phyloP scores from a whole-genome alignment of 2,797 vertebrate species.

The Ambastaia sidthimunki region DNA sequence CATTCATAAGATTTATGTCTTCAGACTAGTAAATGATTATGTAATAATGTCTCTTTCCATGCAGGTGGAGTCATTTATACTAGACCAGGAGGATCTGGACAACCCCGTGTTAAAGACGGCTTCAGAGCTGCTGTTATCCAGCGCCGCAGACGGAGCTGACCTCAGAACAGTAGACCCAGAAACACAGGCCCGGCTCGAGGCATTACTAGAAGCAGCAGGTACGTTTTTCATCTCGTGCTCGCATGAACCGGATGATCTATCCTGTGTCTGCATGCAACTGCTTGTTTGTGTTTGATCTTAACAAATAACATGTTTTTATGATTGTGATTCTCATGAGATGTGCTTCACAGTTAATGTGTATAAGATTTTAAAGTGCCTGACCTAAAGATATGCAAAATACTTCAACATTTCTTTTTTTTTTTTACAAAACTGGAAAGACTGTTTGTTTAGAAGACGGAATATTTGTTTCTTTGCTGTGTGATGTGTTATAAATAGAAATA shows the following conservation, averaged over 20 bases:
- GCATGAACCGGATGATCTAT: constrained; percentile 26
- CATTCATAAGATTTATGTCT: neutral
- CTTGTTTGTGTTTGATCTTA: neutral
- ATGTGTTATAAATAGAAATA: neutral
- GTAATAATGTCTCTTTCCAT: constrained; percentile 9
- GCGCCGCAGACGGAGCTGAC: constrained; percentile 93
- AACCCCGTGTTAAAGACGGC: constrained; percentile 99
- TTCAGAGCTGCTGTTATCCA: constrained; percentile 95
- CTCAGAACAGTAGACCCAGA: constrained; percentile 98
- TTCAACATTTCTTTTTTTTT: neutral
- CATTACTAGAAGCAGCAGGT: constrained; percentile 98
- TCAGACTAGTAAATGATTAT: too few species aligned
- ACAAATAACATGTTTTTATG: neutral
- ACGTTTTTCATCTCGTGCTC: constrained; percentile 26
- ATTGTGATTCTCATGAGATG: constrained; percentile 21
- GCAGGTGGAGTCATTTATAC: constrained; percentile 98
- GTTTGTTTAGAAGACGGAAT: neutral
- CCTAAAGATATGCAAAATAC: neutral
- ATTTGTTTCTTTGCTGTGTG: neutral
- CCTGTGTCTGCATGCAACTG: constrained; percentile 24
- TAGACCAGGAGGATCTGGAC: constrained; percentile 99
- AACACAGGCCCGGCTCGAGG: constrained; percentile 97
- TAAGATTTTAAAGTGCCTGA: neutral
- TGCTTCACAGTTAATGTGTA: neutral
- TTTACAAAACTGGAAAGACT: neutral